Evolutionary conservation across 2,888 invertebrate species (phyloP).

Genomic region (Zaprionus bogoriensis): DNA sequence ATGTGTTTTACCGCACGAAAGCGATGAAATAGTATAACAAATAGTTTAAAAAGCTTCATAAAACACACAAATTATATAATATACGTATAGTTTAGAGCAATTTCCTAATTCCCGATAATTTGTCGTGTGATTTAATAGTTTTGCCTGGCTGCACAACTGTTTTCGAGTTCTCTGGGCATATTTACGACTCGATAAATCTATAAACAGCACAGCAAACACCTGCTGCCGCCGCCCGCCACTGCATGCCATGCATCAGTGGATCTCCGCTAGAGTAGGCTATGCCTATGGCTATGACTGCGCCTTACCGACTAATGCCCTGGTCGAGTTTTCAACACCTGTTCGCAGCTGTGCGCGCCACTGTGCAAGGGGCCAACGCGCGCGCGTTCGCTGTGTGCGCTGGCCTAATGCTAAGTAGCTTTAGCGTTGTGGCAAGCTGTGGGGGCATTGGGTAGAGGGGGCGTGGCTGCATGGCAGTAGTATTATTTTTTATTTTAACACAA

Average conservation of each 20-base stretch:
- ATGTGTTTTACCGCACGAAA: too few relatives aligned
- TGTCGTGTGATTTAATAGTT: conserved; percentile 3
- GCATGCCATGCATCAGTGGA: conserved; percentile 67
- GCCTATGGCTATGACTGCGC: conserved; percentile 36
- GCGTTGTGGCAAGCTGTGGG: conserved; percentile 51
- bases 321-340: conserved; percentile 65
- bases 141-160: conserved; percentile 8
- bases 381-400: background rate
- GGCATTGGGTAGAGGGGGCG: conserved; percentile 22
- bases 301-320: conserved; percentile 47
- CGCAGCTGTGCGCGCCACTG: conserved; percentile 62
- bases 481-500: conserved; percentile 32
- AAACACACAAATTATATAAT: background rate
- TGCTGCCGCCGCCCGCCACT: too few relatives aligned
- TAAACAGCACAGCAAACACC: conserved; percentile 49
- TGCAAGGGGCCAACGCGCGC: conserved; percentile 29
- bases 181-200: conserved; percentile 50
- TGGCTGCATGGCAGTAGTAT: conserved; percentile 5
- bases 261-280: conserved; percentile 30
- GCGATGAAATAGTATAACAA: too few relatives aligned
- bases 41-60: background rate
- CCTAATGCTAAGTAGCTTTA: conserved; percentile 75
- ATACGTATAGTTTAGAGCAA: background rate
- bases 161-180: conserved; percentile 24
- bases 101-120: background rate